phyloP scores from a whole-genome alignment of 1,140 invertebrate genomes.

The Fopius arisanus region DNA sequence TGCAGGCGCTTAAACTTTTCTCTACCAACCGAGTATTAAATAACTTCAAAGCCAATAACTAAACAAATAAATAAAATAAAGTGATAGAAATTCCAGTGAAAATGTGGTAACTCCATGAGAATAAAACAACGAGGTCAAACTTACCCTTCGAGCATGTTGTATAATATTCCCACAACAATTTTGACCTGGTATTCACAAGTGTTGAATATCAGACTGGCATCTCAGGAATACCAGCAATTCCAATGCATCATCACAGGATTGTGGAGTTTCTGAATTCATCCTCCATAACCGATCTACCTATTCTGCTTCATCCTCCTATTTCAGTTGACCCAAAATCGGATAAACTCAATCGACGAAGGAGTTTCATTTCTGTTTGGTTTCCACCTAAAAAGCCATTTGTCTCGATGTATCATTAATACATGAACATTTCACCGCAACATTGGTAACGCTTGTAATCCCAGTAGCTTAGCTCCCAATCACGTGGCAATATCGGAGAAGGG shows the following conservation, averaged over 20 bases:
- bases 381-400: slow-evolving; percentile 12
- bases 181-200: not conserved
- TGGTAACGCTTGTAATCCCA: not conserved
- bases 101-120: not conserved
- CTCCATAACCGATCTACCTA: not conserved
- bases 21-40: no score
- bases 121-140: not conserved
- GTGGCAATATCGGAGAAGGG: not conserved
- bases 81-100: no score
- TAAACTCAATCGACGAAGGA: not conserved
- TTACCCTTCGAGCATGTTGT: not conserved
- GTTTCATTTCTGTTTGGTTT: not conserved
- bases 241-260: slow-evolving; percentile 58
- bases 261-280: slow-evolving; percentile 49
- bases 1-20: no score
- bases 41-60: no score
- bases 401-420: slow-evolving; percentile 8
- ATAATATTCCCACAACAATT: not conserved
- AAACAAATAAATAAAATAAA: not conserved
- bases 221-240: slow-evolving; percentile 56
- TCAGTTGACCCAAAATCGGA: slow-evolving; percentile 9
- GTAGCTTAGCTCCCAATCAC: slow-evolving; percentile 2
- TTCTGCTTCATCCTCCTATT: not conserved
- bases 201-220: slow-evolving; percentile 47
- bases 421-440: not conserved